Evolutionary conservation across 2,113 vertebrate genomes (phyloP).

Genomic region (Anthoscopus minutus): DNA sequence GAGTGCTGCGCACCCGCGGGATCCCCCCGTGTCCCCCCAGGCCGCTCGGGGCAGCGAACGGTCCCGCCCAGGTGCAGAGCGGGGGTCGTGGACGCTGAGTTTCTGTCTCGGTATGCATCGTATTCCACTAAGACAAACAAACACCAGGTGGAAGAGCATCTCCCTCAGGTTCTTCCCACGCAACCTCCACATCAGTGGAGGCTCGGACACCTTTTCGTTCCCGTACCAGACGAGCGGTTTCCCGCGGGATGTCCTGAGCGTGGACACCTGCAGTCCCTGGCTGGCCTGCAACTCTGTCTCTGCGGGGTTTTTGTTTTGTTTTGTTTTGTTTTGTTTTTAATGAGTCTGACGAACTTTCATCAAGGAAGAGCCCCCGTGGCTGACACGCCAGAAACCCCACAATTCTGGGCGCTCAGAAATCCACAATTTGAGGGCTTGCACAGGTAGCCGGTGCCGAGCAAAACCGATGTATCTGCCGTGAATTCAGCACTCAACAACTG

Average conservation of each 20-base stretch:
- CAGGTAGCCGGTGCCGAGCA: background rate
- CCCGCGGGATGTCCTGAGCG: background rate
- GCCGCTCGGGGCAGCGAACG: background rate
- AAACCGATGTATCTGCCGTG: background rate
- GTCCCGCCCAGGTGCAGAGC: background rate
- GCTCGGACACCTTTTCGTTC: background rate
- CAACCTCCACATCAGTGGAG: background rate
- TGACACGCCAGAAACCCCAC: no score
- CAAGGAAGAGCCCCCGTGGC: background rate
- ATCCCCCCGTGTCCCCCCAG: background rate
- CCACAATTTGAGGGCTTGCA: background rate
- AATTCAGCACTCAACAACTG: background rate
- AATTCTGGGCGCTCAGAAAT: background rate
- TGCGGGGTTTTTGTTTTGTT: accelerated
- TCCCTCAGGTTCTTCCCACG: background rate
- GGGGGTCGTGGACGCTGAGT: accelerated
- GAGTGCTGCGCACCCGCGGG: background rate
- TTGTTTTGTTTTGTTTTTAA: no score
- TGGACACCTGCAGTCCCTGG: background rate
- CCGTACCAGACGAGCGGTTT: accelerated
- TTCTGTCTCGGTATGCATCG: background rate
- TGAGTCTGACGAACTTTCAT: background rate
- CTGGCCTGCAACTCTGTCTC: background rate
- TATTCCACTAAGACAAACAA: background rate
- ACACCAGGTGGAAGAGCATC: background rate